Evolutionary conservation across 1,140 invertebrate species (phyloP), one percentile per base, ranked within the genome.

Genomic region (Anastrepha obliqua): DNA sequence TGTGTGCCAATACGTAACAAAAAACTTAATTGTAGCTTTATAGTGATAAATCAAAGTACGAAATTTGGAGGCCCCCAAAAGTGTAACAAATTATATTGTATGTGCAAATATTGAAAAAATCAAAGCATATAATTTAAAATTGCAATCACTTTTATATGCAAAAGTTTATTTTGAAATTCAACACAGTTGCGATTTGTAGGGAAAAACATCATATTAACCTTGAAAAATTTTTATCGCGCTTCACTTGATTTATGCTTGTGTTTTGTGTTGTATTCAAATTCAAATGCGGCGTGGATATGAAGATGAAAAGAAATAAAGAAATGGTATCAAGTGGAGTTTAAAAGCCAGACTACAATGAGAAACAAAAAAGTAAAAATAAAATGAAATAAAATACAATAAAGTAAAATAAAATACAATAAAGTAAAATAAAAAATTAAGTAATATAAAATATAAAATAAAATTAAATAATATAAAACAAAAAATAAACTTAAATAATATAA

Each of bases 161-260:
- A 74, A 74, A 39, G 67, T 15, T 42, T 74, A 47, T 74, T 74
- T 74, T 74, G 3, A 39, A 74, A 74, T 74, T 74, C 67, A 74
- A 15, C 78, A n/a, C 44, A 59, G 51, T 85, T 85, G 47, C 51
- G 81, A 85, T 85, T 59, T 85, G 20, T n/a, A 85, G 51, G 81
- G 29, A 17, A 59, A 86, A 64, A 65, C 44, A 42, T 39, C n/a
- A 13, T 60, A 47, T 20, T 60, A 86, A 86, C 29, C 20, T 60
- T 62, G 86, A 86, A 44, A 65, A 20, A 13, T 42, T 64, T 47
- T 60, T 65, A 62, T 59, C 81, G 81, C 81, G 58, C 29, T 85
- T 85, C 44, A 3, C n/a, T 55, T 58, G 42, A 44, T 70, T 70
- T 70, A 42, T 70, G 4, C 2, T 29, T 20, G 7, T 17, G 9